These are phyloP conservation scores for Phymatocera aterrima DNA, from an alignment of 2,888 invertebrate genomes.

Conservation along the genomic window DNA sequence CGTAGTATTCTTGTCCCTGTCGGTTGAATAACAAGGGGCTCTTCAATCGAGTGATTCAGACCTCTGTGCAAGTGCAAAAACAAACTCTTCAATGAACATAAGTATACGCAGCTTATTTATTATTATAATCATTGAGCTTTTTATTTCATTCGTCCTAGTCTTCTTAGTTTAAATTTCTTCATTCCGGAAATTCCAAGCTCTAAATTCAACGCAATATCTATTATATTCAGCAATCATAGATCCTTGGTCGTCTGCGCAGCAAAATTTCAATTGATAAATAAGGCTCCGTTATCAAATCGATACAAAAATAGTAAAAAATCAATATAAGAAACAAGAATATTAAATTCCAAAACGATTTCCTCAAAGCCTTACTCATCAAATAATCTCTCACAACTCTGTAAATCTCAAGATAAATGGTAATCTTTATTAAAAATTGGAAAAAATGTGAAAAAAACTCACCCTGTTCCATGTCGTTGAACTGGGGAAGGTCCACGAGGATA, in stretches of 20 bases:
- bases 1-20: background rate
- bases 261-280: no score
- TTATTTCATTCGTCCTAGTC: no score
- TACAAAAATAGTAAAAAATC: background rate
- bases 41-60: background rate
- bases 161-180: no score
- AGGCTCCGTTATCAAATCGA: no score
- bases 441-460: conserved; percentile 57
- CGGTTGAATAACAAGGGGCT: conserved; percentile 14
- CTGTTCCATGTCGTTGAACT: conserved; percentile 70
- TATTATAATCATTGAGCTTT: no score
- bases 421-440: background rate
- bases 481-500: conserved; percentile 67
- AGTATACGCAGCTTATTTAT: no score
- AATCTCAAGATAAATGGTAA: background rate
- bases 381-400: background rate
- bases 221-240: no score
- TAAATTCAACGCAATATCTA: no score
- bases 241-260: no score
- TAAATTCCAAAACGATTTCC: background rate
- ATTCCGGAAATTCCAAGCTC: no score
- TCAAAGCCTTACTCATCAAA: background rate
- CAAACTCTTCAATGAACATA: background rate
- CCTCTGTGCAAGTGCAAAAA: conserved; percentile 20
- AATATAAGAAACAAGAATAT: background rate